Evolutionary conservation across 2,888 invertebrate genomes (phyloP), one percentile per base, ranked within the genome.

Genomic region (Balanococcus diminutus): DNA sequence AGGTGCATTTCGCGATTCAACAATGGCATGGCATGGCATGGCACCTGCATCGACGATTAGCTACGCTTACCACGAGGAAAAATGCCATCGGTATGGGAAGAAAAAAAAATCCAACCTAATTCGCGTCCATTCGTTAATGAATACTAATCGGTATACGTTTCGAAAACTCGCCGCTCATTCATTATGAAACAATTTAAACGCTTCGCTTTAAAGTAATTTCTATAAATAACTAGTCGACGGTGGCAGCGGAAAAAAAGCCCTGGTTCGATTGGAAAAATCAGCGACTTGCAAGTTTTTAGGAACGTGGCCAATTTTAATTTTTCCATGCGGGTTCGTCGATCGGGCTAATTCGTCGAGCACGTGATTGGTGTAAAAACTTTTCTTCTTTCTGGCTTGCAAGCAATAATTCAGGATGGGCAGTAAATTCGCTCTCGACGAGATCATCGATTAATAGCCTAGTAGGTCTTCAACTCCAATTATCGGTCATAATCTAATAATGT

Each of bases 291-390:
- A 79, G 32, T 79, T 79, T 79, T 79, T 36, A 79, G 75, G 75
- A 79, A 79, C 36, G 36, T 36, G 28, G 75, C 75, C 75, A 79
- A 79, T 19, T 32, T 72, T 36, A 79, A 25, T 79, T 79, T 79
- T 79, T 36, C 19, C 75, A 36, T 4, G 19, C 11, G 67, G 16
- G 67, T 61, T 28, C 67, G 67, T 79, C 36, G 75, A 36, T 19
- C 75, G 36, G n/a, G 3, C 36, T 79, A 9, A 61, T 61, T 51
- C 14, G 51, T 51, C 2, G 11, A 8, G 61, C 61, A 61, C 61
- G 61, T 22, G 61, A 25, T 19, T 56, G 1, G 56, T 22, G 22
- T 2, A 4, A 8, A 56, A 56, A 11, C 0, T 56, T 56, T 56
- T 36, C n/a, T n/a, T n/a, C n/a, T n/a, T n/a, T n/a, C n/a, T n/a